phyloP scores from a whole-genome alignment of 2,113 vertebrate genomes.

The Forbesichthys papilliferus region DNA sequence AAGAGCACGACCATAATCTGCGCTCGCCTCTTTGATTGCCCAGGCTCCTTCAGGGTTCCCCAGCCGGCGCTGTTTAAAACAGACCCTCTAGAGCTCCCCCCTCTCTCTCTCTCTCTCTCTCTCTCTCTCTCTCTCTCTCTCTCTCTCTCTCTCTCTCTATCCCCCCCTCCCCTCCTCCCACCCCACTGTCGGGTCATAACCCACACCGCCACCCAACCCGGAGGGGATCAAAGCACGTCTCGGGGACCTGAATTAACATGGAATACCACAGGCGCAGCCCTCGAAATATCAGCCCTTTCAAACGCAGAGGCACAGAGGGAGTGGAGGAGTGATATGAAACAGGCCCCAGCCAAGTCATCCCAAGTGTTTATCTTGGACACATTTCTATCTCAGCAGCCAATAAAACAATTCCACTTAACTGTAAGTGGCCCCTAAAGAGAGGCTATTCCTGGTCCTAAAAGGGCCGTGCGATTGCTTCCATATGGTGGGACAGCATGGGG shows the following conservation, averaged over 20 bases:
- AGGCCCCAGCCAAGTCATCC: conserved; percentile 79
- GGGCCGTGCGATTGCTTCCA: conserved; percentile 95
- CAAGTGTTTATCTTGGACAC: conserved; percentile 99
- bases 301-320: conserved; percentile 70
- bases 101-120: conserved; percentile 51
- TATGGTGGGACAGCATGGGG: conserved; percentile 97
- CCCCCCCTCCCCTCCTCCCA: conserved; percentile 54
- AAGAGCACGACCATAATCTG: conserved; percentile 70
- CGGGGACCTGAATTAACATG: conserved; percentile 88
- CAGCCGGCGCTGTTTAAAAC: conserved; percentile 64
- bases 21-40: conserved; percentile 73
- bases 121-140: conserved; percentile 43
- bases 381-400: conserved; percentile 96
- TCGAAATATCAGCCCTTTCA: conserved; percentile 90
- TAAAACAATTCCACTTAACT: conserved; percentile 98
- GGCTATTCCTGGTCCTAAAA: conserved; percentile 95
- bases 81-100: conserved; percentile 57
- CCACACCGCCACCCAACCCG: conserved; percentile 80
- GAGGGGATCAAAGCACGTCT: conserved; percentile 88
- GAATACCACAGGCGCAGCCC: conserved; percentile 86
- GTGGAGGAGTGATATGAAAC: conserved; percentile 72
- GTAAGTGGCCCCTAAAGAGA: conserved; percentile 96
- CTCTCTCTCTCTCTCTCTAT: conserved; percentile 37
- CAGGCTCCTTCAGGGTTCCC: conserved; percentile 64
- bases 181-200: conserved; percentile 67